Evolutionary conservation across 2,888 invertebrate genomes (phyloP).

Genomic region (Drosophila maculinotata): DNA sequence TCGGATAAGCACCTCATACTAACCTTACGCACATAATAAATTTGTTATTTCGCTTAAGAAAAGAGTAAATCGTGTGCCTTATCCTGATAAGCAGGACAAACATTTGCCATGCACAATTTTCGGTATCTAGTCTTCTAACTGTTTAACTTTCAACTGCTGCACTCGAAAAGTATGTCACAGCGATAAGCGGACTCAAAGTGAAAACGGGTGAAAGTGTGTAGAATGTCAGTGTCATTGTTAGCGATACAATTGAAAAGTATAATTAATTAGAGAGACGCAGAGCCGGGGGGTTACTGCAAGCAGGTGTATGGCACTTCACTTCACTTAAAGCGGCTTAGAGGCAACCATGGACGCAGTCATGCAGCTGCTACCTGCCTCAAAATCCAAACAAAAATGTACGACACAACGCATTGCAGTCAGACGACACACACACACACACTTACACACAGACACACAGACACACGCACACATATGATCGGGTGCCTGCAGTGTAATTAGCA

Average conservation of each 20-base stretch:
- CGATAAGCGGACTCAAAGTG: constrained; percentile 56
- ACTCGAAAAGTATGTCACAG: constrained; percentile 54
- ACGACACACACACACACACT: constrained; percentile 15
- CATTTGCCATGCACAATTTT: constrained; percentile 61
- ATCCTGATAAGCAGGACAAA: constrained; percentile 52
- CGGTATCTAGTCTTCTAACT: background rate
- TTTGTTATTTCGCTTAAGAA: constrained; percentile 1
- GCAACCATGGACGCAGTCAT: constrained; percentile 30
- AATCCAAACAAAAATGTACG: constrained; percentile 61
- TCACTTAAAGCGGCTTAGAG: constrained; percentile 48
- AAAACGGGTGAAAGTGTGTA: constrained; percentile 48
- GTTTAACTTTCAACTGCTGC: constrained; percentile 50
- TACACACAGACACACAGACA: constrained; percentile 12
- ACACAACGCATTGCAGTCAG: constrained; percentile 71
- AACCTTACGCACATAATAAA: background rate
- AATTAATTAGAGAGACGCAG: constrained; percentile 71
- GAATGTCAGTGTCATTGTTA: constrained; percentile 74
- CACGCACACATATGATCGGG: constrained; percentile 9
- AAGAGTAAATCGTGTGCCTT: constrained; percentile 17
- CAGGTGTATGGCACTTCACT: constrained; percentile 1
- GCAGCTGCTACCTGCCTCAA: constrained; percentile 46
- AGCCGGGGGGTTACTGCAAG: constrained; percentile 8
- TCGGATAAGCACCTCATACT: too few relatives aligned
- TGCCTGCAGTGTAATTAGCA: constrained; percentile 77
- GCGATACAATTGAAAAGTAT: constrained; percentile 77